A percentile compares a stretch with the other conserved stretches of the same genome.
Conservation (phyloP, 2,113 vertebrate genomes). For the Gallinago paraguaiae region DNA sequence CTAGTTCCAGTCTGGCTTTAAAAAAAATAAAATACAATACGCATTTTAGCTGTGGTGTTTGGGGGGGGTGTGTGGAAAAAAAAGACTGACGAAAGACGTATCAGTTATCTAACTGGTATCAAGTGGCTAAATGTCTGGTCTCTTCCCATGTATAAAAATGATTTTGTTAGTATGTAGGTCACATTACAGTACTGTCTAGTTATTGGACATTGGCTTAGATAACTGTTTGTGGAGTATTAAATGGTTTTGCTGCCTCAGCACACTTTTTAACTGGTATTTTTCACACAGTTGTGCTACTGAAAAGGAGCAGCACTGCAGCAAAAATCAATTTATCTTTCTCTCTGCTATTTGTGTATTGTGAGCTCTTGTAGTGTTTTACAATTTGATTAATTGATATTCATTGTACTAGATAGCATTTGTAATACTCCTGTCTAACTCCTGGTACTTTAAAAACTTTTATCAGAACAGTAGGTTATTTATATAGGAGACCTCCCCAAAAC, state of each 20-base stretch:
- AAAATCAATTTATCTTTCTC: constrained; percentile 89
- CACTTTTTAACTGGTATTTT: constrained; percentile 95
- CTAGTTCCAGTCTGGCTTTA: not conserved
- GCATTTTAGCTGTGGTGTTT: not conserved
- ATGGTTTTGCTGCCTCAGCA: constrained; percentile 99
- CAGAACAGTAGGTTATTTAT: constrained; percentile 67
- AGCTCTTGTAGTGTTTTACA: constrained; percentile 77
- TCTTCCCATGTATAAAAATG: constrained; percentile 78
- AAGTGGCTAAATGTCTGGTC: constrained; percentile 78
- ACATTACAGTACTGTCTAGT: constrained; percentile 90
- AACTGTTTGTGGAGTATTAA: constrained; percentile 98
- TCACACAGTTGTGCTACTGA: constrained; percentile 97
- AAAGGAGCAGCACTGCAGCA: constrained; percentile 88
- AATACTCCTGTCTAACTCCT: constrained; percentile 66
- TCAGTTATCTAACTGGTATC: constrained; percentile 81
- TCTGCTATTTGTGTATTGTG: constrained; percentile 79
- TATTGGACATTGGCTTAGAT: constrained; percentile 95
- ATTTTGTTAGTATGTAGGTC: constrained; percentile 98
- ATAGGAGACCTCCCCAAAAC: constrained; percentile 52
- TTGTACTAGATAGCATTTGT: constrained; percentile 78
- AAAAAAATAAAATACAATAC: not conserved
- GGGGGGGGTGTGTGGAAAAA: not conserved
- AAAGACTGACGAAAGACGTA: constrained; percentile 55
- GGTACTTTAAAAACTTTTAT: constrained; percentile 73
- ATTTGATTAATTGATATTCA: constrained; percentile 84